phyloP scores from a whole-genome alignment of 2,113 vertebrate species.

The Sebastes schlegelii region DNA sequence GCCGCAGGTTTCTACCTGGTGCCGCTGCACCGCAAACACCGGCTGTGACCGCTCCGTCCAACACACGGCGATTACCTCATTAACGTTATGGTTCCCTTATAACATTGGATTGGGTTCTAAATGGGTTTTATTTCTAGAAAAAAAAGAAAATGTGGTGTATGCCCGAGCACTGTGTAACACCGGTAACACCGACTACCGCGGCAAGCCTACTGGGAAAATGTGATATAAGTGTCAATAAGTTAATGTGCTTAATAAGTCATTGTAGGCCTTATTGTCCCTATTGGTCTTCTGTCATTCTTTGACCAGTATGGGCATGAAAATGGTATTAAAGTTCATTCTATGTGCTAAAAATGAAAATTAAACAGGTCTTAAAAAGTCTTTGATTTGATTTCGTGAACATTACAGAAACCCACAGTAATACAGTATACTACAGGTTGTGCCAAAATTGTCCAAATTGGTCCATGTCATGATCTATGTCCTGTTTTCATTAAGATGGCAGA shows the following conservation, averaged over 20 bases:
- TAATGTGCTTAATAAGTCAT: background rate
- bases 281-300: background rate
- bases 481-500: slow-evolving; percentile 9
- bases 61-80: too few species aligned
- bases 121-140: too few species aligned
- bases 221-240: background rate
- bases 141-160: too few species aligned
- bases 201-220: background rate
- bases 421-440: background rate
- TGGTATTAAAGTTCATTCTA: background rate
- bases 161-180: too few species aligned
- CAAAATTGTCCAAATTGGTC: background rate
- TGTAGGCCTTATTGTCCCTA: background rate
- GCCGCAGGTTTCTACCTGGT: too few species aligned
- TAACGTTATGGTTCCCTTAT: too few species aligned
- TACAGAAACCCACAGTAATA: background rate
- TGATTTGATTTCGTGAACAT: background rate
- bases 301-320: background rate
- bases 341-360: background rate
- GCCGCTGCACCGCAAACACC: too few species aligned
- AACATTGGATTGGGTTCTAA: too few species aligned
- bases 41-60: too few species aligned
- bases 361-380: background rate
- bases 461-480: background rate
- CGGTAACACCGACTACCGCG: too few species aligned